A percentile compares a stretch with the other conserved stretches of the same genome.
Conservation (phyloP, 1,140 invertebrate species). For the Colletes gigas region DNA sequence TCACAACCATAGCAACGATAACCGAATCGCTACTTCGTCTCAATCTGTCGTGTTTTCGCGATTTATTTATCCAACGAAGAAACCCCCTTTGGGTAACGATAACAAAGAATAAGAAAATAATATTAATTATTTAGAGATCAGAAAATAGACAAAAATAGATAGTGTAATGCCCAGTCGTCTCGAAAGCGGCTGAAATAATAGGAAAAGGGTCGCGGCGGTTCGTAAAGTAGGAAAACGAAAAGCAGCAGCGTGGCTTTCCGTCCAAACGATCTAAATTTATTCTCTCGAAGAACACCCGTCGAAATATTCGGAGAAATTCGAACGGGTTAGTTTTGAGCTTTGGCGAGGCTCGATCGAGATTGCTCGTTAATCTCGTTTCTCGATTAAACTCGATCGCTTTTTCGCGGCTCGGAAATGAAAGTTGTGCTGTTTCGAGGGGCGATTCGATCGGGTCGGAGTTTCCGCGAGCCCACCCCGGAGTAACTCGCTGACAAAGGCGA, state of each 20-base stretch:
- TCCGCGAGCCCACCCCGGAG: no score
- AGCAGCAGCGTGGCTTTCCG: background rate
- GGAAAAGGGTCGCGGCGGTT: background rate
- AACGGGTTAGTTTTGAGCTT: background rate
- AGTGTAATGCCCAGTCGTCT: slow-evolving; percentile 16
- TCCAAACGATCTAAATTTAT: slow-evolving; percentile 24
- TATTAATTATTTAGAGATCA: no score
- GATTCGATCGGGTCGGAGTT: background rate
- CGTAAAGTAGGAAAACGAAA: slow-evolving; percentile 17
- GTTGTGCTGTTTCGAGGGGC: slow-evolving; percentile 3
- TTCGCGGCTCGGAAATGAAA: slow-evolving; percentile 6
- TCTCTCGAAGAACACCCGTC: background rate
- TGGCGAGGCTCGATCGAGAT: slow-evolving; percentile 4
- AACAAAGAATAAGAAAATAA: no score
- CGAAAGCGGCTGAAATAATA: slow-evolving; percentile 50
- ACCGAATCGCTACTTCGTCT: slow-evolving; percentile 12
- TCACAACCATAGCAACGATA: slow-evolving; percentile 15
- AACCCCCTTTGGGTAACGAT: no score
- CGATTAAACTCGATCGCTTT: slow-evolving; percentile 40
- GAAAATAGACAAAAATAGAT: no score
- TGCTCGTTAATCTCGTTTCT: slow-evolving; percentile 22
- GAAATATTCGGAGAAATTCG: slow-evolving; percentile 10
- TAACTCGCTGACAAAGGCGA: slow-evolving; percentile 14
- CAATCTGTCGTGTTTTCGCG: slow-evolving; percentile 8
- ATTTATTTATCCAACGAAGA: no score